Conservation (phyloP, 2,888 invertebrate species). For the Drosophila pseudotalamancana region DNA sequence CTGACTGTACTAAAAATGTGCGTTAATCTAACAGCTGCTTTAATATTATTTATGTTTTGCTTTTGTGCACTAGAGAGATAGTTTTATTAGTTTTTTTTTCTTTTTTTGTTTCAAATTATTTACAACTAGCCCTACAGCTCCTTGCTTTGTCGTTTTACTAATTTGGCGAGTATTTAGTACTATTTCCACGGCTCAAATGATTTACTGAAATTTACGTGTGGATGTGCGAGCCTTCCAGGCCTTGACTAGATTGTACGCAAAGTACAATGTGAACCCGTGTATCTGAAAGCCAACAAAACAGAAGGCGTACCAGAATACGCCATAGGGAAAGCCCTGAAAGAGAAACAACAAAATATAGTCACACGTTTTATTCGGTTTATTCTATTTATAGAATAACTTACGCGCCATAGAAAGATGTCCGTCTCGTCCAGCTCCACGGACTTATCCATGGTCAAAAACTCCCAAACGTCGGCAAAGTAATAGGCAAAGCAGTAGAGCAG, state of each 20-base stretch:
- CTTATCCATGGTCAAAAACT: constrained; percentile 88
- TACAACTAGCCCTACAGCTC: constrained; percentile 70
- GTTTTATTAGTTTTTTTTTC: constrained; percentile 21
- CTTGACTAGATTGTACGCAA: constrained; percentile 91
- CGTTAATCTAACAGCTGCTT: constrained; percentile 67
- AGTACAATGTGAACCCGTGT: constrained; percentile 93
- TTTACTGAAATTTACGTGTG: constrained; percentile 88
- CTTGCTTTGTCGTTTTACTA: constrained; percentile 51
- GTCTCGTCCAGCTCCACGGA: constrained; percentile 87
- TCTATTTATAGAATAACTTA: constrained; percentile 80
- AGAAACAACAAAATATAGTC: not conserved
- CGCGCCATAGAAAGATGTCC: constrained; percentile 93
- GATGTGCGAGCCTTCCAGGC: constrained; percentile 93
- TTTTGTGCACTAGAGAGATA: constrained; percentile 65
- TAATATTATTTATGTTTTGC: constrained; percentile 33
- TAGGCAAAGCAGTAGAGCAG: constrained; percentile 92
- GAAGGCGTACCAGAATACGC: constrained; percentile 96
- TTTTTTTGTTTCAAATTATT: constrained; percentile 63
- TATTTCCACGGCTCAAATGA: constrained; percentile 18
- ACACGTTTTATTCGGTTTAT: not conserved
- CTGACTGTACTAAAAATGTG: constrained; percentile 57
- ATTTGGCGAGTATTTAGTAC: constrained; percentile 76
- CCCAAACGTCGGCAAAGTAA: constrained; percentile 93
- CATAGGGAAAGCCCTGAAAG: constrained; percentile 93
- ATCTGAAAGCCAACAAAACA: constrained; percentile 94